Base-by-base conservation (phyloP, 2,888 invertebrate genomes). In the Oscheius myriophilus region DNA sequence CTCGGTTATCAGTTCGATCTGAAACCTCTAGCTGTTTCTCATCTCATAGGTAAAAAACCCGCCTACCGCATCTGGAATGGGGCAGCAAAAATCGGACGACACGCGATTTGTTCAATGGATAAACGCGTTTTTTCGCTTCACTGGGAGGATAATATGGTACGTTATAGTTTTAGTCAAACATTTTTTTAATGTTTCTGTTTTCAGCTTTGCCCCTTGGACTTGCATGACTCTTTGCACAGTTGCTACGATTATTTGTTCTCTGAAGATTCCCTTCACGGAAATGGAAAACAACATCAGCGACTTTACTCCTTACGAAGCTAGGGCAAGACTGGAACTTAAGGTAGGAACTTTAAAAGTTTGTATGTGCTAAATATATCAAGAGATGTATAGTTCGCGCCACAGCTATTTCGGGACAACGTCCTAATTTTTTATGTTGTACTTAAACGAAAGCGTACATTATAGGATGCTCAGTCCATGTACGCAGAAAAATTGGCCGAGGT, bases 251-350 rank as follows among this genome's bases (percentile, higher is more conserved):
- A 46, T 69, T 3, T 66, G 74, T 12, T 63, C 69, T 0, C 26
- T 69, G 26, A 72, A 74, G 53, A 82, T 84, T 57, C 82, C 81
- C 16, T 78, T 85, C 33, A 81, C 82, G 1, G 63, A 73, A 39
- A 77, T 85, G 79, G 70, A 80, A 12, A 85, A 85, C 67, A 80
- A 85, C 65, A 84, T 85, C 53, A 76, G 82, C 55, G 85, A 85
- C 66, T 85, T 85, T 59, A 85, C 85, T 41, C 85, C 85, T 4
- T 74, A 69, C 33, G 82, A 76, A n/a, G 84, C 84, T 11, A 71
- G 79, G 51, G 82, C 82, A 1, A 64, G 84, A 51, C 66, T 70
- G n/a, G 84, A 84, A 70, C 62, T 79, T 7, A 69, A 79, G 72
- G 82, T 82, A 43, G 14, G 68, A 1, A 45, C 2, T 33, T 9